Evolutionary conservation across 2,113 vertebrate genomes (phyloP).

Genomic region (Spea bombifrons): DNA sequence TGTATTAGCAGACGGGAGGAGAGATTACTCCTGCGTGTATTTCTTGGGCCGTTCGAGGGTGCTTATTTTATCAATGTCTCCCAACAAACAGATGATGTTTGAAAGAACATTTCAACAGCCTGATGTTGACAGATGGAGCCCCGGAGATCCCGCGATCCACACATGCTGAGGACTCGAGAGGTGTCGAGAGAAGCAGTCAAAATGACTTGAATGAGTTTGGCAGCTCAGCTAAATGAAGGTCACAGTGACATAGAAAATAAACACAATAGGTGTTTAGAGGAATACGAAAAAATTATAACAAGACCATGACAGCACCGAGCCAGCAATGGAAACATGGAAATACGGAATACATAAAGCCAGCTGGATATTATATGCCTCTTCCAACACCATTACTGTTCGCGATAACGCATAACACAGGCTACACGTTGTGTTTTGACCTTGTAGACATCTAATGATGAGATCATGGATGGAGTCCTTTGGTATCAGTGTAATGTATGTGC

Average conservation of each 20-base stretch:
- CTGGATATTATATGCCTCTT: no score
- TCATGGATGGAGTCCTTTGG: no score
- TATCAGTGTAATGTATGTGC: no score
- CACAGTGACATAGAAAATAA: conserved; percentile 21
- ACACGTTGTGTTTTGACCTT: no score
- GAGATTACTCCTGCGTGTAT: neutral
- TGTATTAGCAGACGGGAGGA: no score
- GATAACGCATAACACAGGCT: no score
- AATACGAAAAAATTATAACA: neutral
- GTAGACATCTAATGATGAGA: no score
- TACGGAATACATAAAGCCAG: no score
- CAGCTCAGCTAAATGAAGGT: conserved; percentile 3
- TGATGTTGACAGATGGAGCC: conserved; percentile 9
- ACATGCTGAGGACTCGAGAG: conserved; percentile 3
- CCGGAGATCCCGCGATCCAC: conserved; percentile 1
- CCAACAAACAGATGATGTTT: conserved; percentile 16
- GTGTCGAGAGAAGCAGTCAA: conserved; percentile 22
- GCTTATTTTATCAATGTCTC: conserved; percentile 29
- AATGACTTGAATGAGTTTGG: neutral
- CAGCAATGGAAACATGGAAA: neutral
- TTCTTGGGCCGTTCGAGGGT: neutral
- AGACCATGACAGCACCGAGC: neutral
- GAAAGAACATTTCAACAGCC: neutral
- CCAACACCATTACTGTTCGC: no score
- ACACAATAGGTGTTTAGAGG: conserved; percentile 8